Evolutionary conservation across 1,140 invertebrate genomes (phyloP), one percentile per base, ranked within the genome.

Genomic region (Thaumatotibia leucotreta): DNA sequence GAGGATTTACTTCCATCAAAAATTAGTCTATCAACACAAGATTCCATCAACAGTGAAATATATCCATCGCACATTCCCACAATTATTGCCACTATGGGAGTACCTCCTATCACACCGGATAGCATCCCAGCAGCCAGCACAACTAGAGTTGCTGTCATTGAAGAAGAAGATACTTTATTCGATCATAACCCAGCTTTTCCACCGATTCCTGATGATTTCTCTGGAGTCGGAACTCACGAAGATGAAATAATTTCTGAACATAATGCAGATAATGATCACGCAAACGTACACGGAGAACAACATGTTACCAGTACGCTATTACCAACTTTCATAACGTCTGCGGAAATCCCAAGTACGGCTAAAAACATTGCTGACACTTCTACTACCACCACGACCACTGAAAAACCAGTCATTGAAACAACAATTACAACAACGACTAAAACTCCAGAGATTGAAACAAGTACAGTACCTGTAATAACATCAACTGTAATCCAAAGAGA

Each of bases 181-280:
- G 85, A 88, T 67, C 86, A 86, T 49, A 91, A 91, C 66, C 88
- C 88, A 1, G 86, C 87, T 24, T 91, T 91, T 61, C 88, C 88
- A 0, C 88, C 88, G 0, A 77, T 89, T 17, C 88, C 86, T 14
- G 88, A 91, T 65, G 88, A 91, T 70, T 77, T 91, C 5, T 83
- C 86, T 14, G 81, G 86, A 17, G 63, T 80, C 9, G 76, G 80
- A 29, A 87, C 84, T 65, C 86, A 88, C 20, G 85, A 84, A 20
- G 86, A 89, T 49, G 88, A 87, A 69, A 82, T 82, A n/a, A 70
- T 84, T 35, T 75, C 81, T 2, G 87, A 89, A 72, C 82, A 81
- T 66, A 79, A 72, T 63, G 66, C 72, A 20, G 86, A 88, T 20
- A 76, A 63, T 69, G 81, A 88, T n/a, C 82, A 88, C 50, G 63